Base-by-base conservation (phyloP, 2,113 vertebrate genomes). In the Loxodonta africana region DNA sequence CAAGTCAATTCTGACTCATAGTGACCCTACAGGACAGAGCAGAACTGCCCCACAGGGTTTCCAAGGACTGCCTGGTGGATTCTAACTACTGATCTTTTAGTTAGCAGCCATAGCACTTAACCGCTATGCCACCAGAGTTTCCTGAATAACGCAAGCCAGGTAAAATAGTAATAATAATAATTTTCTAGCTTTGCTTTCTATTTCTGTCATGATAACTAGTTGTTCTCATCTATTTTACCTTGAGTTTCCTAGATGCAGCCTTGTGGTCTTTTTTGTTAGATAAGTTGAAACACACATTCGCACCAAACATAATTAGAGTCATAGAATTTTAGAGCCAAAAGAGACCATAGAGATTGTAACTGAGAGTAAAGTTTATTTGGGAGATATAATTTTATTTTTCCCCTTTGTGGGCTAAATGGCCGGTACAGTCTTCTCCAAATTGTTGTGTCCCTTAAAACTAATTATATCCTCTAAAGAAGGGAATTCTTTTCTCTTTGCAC, bases 361-460 rank as follows among this genome's bases (percentile, higher is more conserved):
- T 83, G 94, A 94, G 51, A 95, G 62, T 93, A 78, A 94, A 97
- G 90, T 98, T 97, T 96, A 98, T 97, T 95, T 95, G 73, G 73
- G 51, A 96, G 76, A 96, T 96, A 95, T 84, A 93, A 96, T 96
- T 97, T 97, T 95, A 96, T 98, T 98, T 97, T 96, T 94, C 95
- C 96, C 88, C 57, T 95, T 95, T 0, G 65, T 80, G 51, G 60
- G 62, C 90, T 95, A 94, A 97, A 96, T 26, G 17, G 85, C 69
- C 65, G 37, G 71, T 60, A 57, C 89, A 92, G 89, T 97, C 96
- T 95, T 94, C 46, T 97, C 69, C 81, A 95, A 81, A 92, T 53
- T 92, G 80, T 48, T n/a, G 4, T 83, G 57, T 51, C 76, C 86
- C 81, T 97, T 86, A 74, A 93, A 95, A 93, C 71, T 73, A 94